phyloP scores from a whole-genome alignment of 2,113 vertebrate species.

The Nycticryphes semicollaris region DNA sequence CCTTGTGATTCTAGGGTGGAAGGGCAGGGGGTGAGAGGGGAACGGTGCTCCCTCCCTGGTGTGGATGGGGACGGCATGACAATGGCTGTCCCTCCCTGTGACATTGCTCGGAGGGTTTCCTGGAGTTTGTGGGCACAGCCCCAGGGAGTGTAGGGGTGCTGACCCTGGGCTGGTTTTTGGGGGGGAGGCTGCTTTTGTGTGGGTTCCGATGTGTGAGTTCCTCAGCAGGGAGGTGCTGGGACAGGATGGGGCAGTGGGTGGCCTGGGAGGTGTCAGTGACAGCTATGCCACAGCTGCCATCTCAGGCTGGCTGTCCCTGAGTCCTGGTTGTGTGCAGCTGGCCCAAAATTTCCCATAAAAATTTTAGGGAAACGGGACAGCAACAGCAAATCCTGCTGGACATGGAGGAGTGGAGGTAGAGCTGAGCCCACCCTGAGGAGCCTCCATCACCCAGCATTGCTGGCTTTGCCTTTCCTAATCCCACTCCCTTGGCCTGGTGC shows the following conservation, averaged over 20 bases:
- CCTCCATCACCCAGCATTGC: background rate
- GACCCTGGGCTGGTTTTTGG: background rate
- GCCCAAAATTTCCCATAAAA: background rate
- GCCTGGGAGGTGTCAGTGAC: background rate
- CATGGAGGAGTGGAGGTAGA: rapidly evolving
- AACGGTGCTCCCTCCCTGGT: background rate
- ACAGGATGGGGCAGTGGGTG: background rate
- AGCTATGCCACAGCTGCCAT: background rate
- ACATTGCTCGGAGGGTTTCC: background rate
- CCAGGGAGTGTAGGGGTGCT: background rate
- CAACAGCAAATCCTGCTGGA: background rate
- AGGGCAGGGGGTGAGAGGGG: background rate
- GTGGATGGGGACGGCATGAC: rapidly evolving
- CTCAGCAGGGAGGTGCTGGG: background rate
- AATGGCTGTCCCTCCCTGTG: background rate
- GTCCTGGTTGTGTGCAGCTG: background rate
- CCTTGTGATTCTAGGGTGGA: conserved; percentile 87
- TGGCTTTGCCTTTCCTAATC: background rate
- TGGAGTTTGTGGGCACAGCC: background rate
- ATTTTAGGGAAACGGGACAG: background rate
- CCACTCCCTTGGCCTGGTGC: background rate
- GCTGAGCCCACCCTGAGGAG: background rate
- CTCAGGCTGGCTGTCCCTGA: background rate
- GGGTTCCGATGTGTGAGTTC: background rate
- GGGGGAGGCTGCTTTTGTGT: background rate